These are phyloP conservation scores for Pycnonotus jocosus DNA, from an alignment of 2,113 vertebrate species.

Conservation along the genomic window DNA sequence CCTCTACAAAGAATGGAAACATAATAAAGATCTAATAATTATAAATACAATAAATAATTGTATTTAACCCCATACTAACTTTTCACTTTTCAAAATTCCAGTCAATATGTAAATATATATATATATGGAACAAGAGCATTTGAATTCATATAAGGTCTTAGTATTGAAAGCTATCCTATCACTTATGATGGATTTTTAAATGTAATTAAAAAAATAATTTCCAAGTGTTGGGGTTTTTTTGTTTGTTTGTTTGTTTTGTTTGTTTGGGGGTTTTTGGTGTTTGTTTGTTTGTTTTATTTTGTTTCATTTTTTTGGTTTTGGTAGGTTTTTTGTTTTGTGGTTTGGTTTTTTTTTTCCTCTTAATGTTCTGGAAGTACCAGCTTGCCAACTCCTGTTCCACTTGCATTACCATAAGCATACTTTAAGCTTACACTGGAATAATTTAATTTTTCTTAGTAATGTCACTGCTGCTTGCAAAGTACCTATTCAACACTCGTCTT, in stretches of 20 bases:
- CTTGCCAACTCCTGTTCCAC: not conserved
- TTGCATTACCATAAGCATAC: not conserved
- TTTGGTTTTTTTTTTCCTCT: fast-evolving
- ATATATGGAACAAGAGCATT: not conserved
- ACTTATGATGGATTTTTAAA: not conserved
- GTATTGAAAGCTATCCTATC: not conserved
- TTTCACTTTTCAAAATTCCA: not conserved
- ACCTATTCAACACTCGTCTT: not conserved
- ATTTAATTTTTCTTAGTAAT: not conserved
- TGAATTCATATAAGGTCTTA: not conserved
- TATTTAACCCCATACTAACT: not conserved
- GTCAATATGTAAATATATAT: not conserved
- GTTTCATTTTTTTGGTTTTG: no score
- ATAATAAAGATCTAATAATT: not conserved
- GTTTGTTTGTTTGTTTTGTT: no score
- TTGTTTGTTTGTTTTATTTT: no score
- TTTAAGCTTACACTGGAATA: not conserved
- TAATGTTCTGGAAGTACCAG: not conserved
- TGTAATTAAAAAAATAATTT: not conserved
- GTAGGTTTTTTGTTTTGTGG: no score
- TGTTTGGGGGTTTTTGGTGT: no score
- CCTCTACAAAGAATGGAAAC: not conserved
- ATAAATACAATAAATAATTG: not conserved
- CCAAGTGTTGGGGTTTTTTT: no score
- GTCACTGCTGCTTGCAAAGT: not conserved